phyloP scores from a whole-genome alignment of 2,113 vertebrate species.

The Rhinoptilus africanus region DNA sequence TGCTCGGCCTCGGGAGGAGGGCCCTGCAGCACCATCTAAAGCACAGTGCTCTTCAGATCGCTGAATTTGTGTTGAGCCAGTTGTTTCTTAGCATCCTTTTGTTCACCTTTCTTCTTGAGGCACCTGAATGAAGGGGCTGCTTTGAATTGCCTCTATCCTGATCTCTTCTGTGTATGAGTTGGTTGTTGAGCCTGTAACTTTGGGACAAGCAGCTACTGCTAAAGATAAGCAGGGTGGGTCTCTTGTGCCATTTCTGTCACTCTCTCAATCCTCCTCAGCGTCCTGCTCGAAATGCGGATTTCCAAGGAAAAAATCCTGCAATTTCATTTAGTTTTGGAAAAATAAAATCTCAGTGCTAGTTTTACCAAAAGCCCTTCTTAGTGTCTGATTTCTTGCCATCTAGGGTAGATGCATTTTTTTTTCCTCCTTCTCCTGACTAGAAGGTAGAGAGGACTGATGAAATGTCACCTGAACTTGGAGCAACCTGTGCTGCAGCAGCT shows the following conservation, averaged over 20 bases:
- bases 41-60: background rate
- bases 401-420: background rate
- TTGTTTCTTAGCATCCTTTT: background rate
- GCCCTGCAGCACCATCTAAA: background rate
- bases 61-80: background rate
- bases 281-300: background rate
- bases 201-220: background rate
- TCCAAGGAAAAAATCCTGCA: background rate
- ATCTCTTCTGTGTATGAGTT: background rate
- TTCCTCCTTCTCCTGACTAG: background rate
- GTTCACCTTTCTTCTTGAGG: background rate
- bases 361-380: background rate
- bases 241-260: background rate
- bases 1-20: background rate
- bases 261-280: background rate
- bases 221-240: background rate
- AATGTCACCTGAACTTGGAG: background rate
- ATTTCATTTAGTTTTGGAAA: background rate
- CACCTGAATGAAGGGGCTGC: background rate
- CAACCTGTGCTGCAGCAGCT: background rate
- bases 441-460: background rate
- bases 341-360: background rate
- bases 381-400: background rate
- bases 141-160: background rate
- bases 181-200: background rate